Base-by-base conservation (phyloP, 1,140 invertebrate genomes). In the Papilio polytes region DNA sequence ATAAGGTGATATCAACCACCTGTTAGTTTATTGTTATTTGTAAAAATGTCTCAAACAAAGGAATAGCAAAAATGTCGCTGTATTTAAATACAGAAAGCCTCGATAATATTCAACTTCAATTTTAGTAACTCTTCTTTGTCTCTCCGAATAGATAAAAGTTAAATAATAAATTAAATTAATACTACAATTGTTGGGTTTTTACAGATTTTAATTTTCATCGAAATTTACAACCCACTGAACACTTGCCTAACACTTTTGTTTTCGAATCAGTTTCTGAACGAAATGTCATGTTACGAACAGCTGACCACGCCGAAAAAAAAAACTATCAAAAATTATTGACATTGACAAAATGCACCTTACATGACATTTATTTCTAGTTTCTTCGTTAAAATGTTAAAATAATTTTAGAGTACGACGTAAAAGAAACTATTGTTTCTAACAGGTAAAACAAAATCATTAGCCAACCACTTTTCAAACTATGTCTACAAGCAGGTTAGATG, bases 401-500 rank as follows among this genome's bases (percentile, higher is more conserved):
- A 86, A 81, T 26, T 80, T 76, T 84, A 85, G 86, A 85, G 81
- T 83, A 86, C 83, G 82, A 81, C 82, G 83, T 85, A 89, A 86
- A 82, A 84, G 70, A 80, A 81, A 82, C 80, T 80, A 77, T 31
- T 84, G 70, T 81, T 83, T 73, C 56, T 66, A 66, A 63, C 81
- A 86, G 85, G 73, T 81, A 82, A 85, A 80, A 85, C 83, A 77
- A 84, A 53, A 82, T 70, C 41, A 80, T 81, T 85, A 77, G 70
- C 84, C 84, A 84, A 84, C 78, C 82, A 83, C 84, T 84, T 46
- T 66, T 74, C 81, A 81, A 92, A 94, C 84, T 87, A 97, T 97
- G 97, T 96, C 97, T 83, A 95, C 96, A 15, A 98, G 97, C 91
- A 96, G 96, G 87, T 95, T 99, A 85, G 99, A 99, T 95, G 97